Base-by-base conservation (phyloP, 2,888 invertebrate species). In the Charanyca ferruginea region DNA sequence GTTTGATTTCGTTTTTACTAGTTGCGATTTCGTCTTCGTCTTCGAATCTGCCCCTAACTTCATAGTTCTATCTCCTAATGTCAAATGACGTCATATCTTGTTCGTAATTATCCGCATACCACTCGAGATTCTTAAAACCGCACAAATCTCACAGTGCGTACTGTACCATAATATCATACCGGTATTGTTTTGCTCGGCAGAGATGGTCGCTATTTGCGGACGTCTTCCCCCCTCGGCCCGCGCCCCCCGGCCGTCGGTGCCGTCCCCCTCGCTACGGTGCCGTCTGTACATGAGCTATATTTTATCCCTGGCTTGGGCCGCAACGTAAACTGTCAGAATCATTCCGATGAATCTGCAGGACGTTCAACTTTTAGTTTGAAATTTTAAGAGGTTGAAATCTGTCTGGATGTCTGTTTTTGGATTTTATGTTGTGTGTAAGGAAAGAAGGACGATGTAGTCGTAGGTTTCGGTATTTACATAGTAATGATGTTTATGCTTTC, bases 251-350 rank as follows among this genome's bases (percentile, higher is more conserved):
- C 52, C 77, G 69, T 55, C 72, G 62, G 72, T 60, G 67, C 75
- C 79, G 66, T 69, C 81, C 80, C 86, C 86, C 81, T 80, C 90
- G 84, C 90, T 89, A 90, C 92, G 90, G 91, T 92, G 91, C 90
- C 91, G 93, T 92, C 94, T 93, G 93, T 91, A 91, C 92, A 91
- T 89, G 92, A 91, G 94, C 94, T 93, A 95, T 94, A 94, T 94
- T 93, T 95, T 94, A 95, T 94, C 93, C 93, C 91, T 89, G 93
- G 87, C 93, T 92, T 92, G 92, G 85, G 90, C 90, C 90, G 89
- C 90, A 89, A 91, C 91, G 93, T 93, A 93, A 94, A 93, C 94
- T 94, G 94, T 93, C 94, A 94, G 94, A 93, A 93, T 92, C 89
- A 90, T 90, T 88, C 88, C 87, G 86, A 87, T 88, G 89, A 87